Conservation (phyloP, 2,888 invertebrate genomes). For the Erebia aethiops region DNA sequence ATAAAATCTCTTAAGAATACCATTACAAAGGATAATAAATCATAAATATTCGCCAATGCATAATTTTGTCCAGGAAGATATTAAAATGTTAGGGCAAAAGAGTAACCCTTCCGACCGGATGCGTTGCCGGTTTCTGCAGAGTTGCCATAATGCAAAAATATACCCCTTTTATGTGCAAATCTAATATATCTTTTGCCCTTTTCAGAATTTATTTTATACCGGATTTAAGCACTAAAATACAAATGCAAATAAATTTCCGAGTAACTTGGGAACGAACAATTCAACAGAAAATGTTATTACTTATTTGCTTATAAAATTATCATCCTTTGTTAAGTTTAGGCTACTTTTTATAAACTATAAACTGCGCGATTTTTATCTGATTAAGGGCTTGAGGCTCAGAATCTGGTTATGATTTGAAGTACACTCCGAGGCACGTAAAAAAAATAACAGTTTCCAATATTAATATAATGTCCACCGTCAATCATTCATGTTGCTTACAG, state of each 20-base stretch:
- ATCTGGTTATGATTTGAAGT: too few species aligned
- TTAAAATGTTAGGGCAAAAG: constrained; percentile 48
- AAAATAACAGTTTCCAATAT: too few species aligned
- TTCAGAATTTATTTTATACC: not conserved
- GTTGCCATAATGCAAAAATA: constrained; percentile 39
- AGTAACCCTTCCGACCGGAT: constrained; percentile 52
- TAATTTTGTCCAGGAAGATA: constrained; percentile 43
- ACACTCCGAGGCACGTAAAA: too few species aligned
- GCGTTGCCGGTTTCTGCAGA: constrained; percentile 46
- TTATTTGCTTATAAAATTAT: not conserved
- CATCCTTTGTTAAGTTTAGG: too few species aligned
- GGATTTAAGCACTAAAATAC: not conserved
- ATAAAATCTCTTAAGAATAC: constrained; percentile 1
- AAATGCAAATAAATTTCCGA: not conserved
- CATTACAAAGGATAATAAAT: constrained; percentile 33
- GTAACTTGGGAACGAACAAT: not conserved
- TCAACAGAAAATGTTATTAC: not conserved
- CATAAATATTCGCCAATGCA: constrained; percentile 43
- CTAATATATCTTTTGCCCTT: constrained; percentile 12
- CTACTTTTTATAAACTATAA: too few species aligned
- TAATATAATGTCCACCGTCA: too few species aligned
- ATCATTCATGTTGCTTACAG: too few species aligned
- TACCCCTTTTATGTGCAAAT: constrained; percentile 25
- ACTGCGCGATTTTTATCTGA: too few species aligned
- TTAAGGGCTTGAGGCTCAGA: too few species aligned